Percentiles rank a stretch among this genome's conserved stretches.
Conservation (phyloP, 2,797 vertebrate species). For the Neosilurus mollespiculum region DNA sequence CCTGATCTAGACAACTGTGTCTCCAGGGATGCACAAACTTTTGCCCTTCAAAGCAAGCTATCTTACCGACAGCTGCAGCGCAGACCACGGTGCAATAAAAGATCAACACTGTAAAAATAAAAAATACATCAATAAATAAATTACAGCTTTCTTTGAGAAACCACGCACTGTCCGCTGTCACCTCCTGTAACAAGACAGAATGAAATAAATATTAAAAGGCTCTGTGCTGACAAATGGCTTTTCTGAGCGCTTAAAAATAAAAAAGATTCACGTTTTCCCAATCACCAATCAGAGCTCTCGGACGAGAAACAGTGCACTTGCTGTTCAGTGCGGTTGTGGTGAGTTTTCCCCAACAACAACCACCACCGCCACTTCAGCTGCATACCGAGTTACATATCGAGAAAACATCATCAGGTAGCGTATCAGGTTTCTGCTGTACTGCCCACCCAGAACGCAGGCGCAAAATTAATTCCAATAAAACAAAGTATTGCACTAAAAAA, state of each 20-base stretch:
- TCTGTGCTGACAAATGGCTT: neutral
- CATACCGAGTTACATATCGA: too few species aligned
- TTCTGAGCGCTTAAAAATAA: neutral
- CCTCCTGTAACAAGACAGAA: too few species aligned
- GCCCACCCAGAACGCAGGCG: neutral
- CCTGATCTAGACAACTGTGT: neutral
- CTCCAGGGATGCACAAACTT: neutral
- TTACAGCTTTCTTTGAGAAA: too few species aligned
- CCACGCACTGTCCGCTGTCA: too few species aligned
- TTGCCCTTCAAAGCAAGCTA: neutral
- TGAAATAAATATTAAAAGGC: too few species aligned
- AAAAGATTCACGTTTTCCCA: neutral
- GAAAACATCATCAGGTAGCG: neutral
- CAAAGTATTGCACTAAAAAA: neutral
- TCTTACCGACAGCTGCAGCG: too few species aligned
- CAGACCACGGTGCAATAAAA: neutral
- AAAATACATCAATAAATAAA: too few species aligned
- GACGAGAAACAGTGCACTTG: neutral
- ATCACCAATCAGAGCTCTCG: neutral
- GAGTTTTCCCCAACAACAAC: too few species aligned
- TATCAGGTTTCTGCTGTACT: neutral
- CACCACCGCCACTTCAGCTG: neutral
- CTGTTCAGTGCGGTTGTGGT: neutral
- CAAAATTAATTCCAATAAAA: conserved; percentile 8
- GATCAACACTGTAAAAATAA: neutral